Evolutionary conservation across 2,113 vertebrate species (phyloP).

Genomic region (Oxyura jamaicensis): DNA sequence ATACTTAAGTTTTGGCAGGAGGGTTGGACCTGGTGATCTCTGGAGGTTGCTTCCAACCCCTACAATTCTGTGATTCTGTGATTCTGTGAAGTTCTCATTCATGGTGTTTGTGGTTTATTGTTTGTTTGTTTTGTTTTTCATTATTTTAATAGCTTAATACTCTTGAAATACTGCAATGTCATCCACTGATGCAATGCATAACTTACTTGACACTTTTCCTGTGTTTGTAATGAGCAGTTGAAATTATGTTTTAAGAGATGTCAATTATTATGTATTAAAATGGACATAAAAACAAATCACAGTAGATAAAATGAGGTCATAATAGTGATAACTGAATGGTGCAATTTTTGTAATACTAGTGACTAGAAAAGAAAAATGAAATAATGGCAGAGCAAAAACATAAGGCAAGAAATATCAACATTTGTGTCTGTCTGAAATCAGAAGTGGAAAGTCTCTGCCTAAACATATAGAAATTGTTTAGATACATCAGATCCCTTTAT

Average conservation of each 20-base stretch:
- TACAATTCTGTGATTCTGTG: no score
- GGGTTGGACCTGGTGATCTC: no score
- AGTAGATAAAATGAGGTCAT: neutral
- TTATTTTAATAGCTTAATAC: neutral
- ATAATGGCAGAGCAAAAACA: neutral
- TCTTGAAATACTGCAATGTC: neutral
- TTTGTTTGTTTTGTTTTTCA: neutral
- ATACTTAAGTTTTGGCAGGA: neutral
- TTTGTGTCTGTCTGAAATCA: neutral
- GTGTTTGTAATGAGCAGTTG: neutral
- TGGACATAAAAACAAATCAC: constrained; percentile 7
- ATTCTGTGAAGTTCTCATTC: no score
- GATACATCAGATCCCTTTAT: neutral
- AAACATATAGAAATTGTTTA: neutral
- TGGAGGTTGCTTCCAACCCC: no score
- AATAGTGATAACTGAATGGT: constrained; percentile 12
- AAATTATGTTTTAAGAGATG: neutral
- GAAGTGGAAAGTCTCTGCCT: neutral
- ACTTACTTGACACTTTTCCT: neutral
- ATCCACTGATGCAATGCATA: neutral
- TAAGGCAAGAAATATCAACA: neutral
- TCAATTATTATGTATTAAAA: constrained; percentile 11
- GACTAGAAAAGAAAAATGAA: neutral
- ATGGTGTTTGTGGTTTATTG: no score
- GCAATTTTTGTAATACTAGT: neutral